Conservation (phyloP, 2,113 vertebrate species). For the Colaptes auratus region DNA sequence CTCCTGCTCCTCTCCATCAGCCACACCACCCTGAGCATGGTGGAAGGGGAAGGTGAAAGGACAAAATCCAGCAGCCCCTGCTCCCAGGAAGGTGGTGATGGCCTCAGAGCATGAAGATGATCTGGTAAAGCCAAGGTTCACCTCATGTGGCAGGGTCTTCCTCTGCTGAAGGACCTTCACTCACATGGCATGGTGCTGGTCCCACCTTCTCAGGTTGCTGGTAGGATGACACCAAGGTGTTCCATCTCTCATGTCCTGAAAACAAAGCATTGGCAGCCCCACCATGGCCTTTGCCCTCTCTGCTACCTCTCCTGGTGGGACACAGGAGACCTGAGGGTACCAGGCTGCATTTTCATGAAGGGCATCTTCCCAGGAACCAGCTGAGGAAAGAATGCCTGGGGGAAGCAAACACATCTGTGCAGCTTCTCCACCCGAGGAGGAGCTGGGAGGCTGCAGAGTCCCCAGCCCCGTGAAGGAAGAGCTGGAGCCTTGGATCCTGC, state of each 20-base stretch:
- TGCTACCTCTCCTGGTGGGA: background rate
- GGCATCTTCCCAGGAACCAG: background rate
- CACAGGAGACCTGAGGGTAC: background rate
- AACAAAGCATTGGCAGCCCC: background rate
- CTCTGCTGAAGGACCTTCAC: background rate
- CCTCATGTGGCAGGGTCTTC: background rate
- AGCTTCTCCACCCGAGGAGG: background rate
- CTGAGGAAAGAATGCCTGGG: background rate
- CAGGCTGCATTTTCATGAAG: fast-evolving
- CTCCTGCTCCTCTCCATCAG: background rate
- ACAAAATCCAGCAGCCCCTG: too few species aligned
- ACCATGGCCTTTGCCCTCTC: background rate
- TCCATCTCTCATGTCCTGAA: fast-evolving
- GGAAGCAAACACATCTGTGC: background rate
- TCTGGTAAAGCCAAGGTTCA: background rate
- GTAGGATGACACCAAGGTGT: background rate
- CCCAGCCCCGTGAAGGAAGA: background rate
- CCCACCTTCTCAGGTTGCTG: background rate
- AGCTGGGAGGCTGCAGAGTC: background rate
- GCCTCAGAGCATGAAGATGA: too few species aligned
- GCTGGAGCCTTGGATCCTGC: background rate
- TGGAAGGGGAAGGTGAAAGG: too few species aligned
- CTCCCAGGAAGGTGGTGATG: too few species aligned
- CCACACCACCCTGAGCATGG: background rate
- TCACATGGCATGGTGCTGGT: background rate